Percentiles rank a stretch among this genome's conserved stretches.
Conservation (phyloP, 2,113 vertebrate species). For the Syrrhaptes paradoxus region DNA sequence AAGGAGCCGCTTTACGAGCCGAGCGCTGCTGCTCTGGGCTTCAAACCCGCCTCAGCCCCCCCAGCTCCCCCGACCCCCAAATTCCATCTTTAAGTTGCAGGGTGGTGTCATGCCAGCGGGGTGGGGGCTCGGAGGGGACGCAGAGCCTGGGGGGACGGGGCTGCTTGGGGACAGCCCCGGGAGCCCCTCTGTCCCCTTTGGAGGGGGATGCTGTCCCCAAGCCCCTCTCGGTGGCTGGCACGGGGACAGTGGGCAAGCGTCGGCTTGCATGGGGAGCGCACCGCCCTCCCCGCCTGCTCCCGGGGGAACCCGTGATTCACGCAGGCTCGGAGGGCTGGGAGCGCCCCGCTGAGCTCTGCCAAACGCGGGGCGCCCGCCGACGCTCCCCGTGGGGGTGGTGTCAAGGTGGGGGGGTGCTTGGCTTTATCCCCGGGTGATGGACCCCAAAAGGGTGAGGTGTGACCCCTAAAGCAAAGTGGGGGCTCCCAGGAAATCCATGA, state of each 20-base stretch:
- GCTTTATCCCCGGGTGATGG: not conserved
- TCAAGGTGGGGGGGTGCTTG: not conserved
- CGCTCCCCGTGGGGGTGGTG: not conserved
- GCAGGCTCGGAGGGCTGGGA: not conserved
- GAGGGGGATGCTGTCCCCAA: not conserved
- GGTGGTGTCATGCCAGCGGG: fast-evolving
- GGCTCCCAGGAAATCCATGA: not conserved
- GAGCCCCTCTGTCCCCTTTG: not conserved
- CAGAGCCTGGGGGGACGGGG: not conserved
- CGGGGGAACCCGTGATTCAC: conserved; percentile 37
- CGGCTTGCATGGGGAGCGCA: not conserved
- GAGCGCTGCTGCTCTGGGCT: not conserved
- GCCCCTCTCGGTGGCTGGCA: not conserved
- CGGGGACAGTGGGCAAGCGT: not conserved
- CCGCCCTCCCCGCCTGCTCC: conserved; percentile 10
- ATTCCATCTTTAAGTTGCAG: not conserved
- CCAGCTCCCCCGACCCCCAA: not conserved
- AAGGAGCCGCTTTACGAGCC: fast-evolving
- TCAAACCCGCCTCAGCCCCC: not conserved
- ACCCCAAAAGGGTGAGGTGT: not conserved
- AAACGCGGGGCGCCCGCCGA: not conserved
- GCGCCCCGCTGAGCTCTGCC: conserved; percentile 29
- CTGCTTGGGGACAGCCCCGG: not conserved
- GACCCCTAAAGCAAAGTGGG: not conserved
- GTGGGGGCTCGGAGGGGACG: fast-evolving